Evolutionary conservation across 2,113 vertebrate species (phyloP).

Genomic region (Oryzias melastigma): DNA sequence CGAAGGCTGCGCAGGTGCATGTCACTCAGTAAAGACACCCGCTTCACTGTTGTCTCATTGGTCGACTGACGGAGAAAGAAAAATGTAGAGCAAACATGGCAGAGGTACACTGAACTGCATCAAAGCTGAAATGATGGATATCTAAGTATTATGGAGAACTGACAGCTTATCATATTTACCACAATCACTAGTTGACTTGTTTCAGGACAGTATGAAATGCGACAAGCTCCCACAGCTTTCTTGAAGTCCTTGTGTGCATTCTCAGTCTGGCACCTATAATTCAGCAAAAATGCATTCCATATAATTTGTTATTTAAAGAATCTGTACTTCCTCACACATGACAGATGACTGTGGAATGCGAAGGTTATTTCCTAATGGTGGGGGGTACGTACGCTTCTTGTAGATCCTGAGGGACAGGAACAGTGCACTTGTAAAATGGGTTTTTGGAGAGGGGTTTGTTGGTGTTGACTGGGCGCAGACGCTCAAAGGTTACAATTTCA

Average conservation of each 20-base stretch:
- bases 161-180: slow-evolving; percentile 63
- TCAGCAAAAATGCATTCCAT: background rate
- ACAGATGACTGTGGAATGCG: background rate
- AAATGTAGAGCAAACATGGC: background rate
- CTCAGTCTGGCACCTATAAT: slow-evolving; percentile 83
- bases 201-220: slow-evolving; percentile 82
- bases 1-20: slow-evolving; percentile 91
- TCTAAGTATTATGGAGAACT: slow-evolving; percentile 5
- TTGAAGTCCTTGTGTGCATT: slow-evolving; percentile 90
- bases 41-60: slow-evolving; percentile 84
- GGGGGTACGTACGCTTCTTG: slow-evolving; percentile 74
- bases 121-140: background rate
- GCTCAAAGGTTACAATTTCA: slow-evolving; percentile 88
- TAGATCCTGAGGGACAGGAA: slow-evolving; percentile 87
- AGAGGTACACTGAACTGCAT: background rate
- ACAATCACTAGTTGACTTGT: slow-evolving; percentile 82
- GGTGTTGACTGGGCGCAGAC: slow-evolving; percentile 86
- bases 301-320: background rate
- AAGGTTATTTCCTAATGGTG: background rate
- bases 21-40: slow-evolving; percentile 86
- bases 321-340: background rate
- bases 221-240: slow-evolving; percentile 85
- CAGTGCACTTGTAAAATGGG: slow-evolving; percentile 85
- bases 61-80: slow-evolving; percentile 70
- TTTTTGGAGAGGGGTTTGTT: slow-evolving; percentile 83